Base-by-base conservation (phyloP, 2,888 invertebrate genomes). In the Notodonta dromedarius region DNA sequence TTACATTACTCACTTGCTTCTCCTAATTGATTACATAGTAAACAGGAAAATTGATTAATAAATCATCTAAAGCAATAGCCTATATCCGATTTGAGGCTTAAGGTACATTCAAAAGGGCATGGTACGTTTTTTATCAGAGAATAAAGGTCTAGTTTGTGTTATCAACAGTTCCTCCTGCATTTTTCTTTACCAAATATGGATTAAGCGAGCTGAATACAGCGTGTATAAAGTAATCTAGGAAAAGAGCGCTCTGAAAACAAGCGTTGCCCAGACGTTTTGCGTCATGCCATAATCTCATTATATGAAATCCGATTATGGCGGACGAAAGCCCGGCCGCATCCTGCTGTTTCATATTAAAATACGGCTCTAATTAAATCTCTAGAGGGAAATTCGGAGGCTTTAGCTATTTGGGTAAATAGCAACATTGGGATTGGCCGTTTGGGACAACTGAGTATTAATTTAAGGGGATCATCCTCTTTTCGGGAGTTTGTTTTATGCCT, bases 261-360 rank as follows among this genome's bases (percentile, higher is more conserved):
- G 39, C 56, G 58, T 56, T 63, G 59, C 55, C 63, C 62, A 63
- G 70, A 66, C 67, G 58, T 59, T 56, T 59, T 62, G 59, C 74
- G 75, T 75, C 77, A 74, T 65, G 59, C 66, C 67, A 62, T 83
- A 86, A 86, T 85, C 84, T 81, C 70, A 83, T 85, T 85, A 83
- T 61, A 63, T 60, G 65, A 71, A 87, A 89, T 89, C 86, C 82
- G 80, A 89, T 90, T 90, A 87, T 67, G 67, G 66, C 65, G 71
- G 77, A 67, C 70, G 69, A 71, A 69, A 62, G 62, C 56, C 65
- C 71, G 70, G 64, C 12, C 1, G 42, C 69, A 65, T 65, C 61
- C 62, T 65, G 69, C 74, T 61, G 66, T 77, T 79, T 79, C 61
- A 71, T 80, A 80, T 79, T 79, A 78, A 81, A 79, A 81, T 74